Evolutionary conservation across 1,140 invertebrate species (phyloP).

Genomic region (Holcopasites calliopsidis): DNA sequence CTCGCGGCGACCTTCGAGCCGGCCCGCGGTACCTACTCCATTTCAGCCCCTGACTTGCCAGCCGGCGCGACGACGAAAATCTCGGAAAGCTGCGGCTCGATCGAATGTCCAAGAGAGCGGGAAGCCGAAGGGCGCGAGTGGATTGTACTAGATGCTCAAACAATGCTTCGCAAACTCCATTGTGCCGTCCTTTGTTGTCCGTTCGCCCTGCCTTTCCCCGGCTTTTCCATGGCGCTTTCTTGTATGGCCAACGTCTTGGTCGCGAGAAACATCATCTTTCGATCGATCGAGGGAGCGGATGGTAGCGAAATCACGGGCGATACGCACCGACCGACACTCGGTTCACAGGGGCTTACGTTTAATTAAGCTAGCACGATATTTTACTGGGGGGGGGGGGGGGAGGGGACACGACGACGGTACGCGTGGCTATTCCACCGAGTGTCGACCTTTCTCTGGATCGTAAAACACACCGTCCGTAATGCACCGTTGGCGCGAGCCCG

Average conservation of each 20-base stretch:
- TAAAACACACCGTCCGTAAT: constrained; percentile 34
- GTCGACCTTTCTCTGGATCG: constrained; percentile 22
- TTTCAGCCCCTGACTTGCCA: not conserved
- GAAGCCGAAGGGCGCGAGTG: constrained; percentile 29
- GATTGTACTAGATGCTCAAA: constrained; percentile 55
- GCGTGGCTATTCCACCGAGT: constrained; percentile 16
- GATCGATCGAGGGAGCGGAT: not conserved
- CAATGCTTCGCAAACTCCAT: constrained; percentile 52
- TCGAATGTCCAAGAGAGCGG: constrained; percentile 33
- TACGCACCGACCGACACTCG: not conserved
- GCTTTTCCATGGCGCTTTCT: not conserved
- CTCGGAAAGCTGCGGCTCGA: constrained; percentile 43
- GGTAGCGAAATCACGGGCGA: not conserved
- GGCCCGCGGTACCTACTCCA: not conserved
- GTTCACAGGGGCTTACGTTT: constrained; percentile 21
- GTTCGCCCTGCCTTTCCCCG: constrained; percentile 2
- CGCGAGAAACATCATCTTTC: not conserved
- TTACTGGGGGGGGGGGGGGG: too few relatives aligned
- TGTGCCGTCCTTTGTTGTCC: constrained; percentile 34
- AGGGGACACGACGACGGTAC: not conserved
- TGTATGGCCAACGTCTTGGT: constrained; percentile 9
- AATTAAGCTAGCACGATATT: constrained; percentile 36
- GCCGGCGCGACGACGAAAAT: constrained; percentile 40
- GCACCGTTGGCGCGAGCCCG: constrained; percentile 8
- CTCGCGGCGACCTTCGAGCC: constrained; percentile 51